These are phyloP conservation scores for Chrysemys picta DNA, from an alignment of 2,113 vertebrate genomes.

Conservation along the genomic window DNA sequence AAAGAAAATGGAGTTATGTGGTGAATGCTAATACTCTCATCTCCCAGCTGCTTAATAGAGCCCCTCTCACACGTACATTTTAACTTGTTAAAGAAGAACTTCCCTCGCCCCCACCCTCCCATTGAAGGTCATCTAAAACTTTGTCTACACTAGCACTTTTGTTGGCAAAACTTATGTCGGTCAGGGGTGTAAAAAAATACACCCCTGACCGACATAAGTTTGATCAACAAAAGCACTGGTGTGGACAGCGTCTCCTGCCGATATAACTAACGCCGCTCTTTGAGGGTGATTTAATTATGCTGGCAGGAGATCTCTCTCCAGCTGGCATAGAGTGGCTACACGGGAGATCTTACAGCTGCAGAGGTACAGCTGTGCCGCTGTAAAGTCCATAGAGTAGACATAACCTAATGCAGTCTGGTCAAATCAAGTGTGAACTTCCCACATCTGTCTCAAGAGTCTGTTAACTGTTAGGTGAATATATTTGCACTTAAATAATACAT, in stretches of 20 bases:
- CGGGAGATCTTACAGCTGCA: no score
- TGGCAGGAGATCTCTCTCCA: no score
- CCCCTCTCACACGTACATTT: neutral
- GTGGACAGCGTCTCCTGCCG: no score
- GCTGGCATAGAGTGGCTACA: no score
- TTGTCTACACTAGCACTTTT: neutral
- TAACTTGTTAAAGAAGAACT: neutral
- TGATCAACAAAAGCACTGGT: no score
- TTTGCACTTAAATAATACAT: neutral
- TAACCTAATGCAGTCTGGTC: neutral
- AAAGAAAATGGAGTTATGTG: conserved; percentile 53
- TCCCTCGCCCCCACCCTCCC: neutral
- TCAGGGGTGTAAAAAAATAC: no score
- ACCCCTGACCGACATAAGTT: no score
- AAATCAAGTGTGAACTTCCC: neutral
- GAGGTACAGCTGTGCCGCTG: no score
- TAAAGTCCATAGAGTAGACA: neutral
- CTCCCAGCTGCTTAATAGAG: conserved; percentile 22
- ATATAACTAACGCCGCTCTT: no score
- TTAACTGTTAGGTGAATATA: neutral
- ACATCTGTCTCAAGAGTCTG: neutral
- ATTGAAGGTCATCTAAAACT: neutral
- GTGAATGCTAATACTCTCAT: conserved; percentile 32
- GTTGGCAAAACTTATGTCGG: no score
- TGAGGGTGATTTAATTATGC: no score